phyloP scores from a whole-genome alignment of 2,888 invertebrate genomes.

The Argynnis bischoffii region DNA sequence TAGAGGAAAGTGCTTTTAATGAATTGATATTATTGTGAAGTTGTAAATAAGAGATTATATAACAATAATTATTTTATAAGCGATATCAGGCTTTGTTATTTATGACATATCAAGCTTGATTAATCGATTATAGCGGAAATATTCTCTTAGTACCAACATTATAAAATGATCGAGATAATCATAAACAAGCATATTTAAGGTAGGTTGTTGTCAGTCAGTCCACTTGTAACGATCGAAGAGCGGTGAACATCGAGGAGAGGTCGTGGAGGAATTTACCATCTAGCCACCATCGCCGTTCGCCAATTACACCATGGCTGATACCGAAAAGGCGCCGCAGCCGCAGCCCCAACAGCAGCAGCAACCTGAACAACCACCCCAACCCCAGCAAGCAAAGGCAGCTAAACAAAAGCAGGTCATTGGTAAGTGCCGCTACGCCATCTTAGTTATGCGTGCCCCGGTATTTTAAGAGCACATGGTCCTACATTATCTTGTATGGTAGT shows the following conservation, averaged over 20 bases:
- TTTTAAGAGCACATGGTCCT: constrained; percentile 70
- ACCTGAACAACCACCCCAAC: constrained; percentile 84
- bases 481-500: constrained; percentile 22
- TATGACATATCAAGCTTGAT: constrained; percentile 7
- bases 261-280: constrained; percentile 89
- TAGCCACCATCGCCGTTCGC: constrained; percentile 87
- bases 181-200: constrained; percentile 34
- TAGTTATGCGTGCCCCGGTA: constrained; percentile 69
- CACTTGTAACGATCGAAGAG: constrained; percentile 80
- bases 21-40: too few species aligned
- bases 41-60: background rate
- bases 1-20: too few species aligned
- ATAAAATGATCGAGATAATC: constrained; percentile 25
- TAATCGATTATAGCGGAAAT: constrained; percentile 32
- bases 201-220: constrained; percentile 41
- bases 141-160: constrained; percentile 28
- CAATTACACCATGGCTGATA: constrained; percentile 97
- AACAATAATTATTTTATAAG: background rate
- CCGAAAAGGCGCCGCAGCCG: constrained; percentile 92
- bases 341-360: constrained; percentile 85
- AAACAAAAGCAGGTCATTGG: constrained; percentile 95
- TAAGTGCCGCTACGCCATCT: constrained; percentile 83
- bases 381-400: constrained; percentile 84
- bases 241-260: constrained; percentile 88
- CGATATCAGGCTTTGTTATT: background rate